Conservation (phyloP, 2,888 invertebrate genomes). For the Pemphredon lugubris region DNA sequence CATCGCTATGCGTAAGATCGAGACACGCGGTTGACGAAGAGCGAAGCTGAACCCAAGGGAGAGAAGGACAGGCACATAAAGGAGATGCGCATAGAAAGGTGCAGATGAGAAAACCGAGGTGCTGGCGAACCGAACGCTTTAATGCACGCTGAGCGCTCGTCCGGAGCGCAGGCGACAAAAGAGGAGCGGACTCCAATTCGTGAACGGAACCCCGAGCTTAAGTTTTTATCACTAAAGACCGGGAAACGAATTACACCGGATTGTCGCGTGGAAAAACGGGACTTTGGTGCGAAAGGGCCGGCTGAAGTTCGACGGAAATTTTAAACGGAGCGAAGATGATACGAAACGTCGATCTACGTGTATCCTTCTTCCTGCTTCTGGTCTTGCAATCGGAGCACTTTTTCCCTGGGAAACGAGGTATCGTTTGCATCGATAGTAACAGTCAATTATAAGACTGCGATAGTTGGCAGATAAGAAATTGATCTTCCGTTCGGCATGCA, state of each 20-base stretch:
- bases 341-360: constrained; percentile 24
- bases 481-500: too few species aligned
- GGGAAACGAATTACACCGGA: too few species aligned
- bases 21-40: constrained; percentile 11
- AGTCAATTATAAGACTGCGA: too few species aligned
- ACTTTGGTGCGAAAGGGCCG: not conserved
- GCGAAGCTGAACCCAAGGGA: constrained; percentile 10
- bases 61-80: constrained; percentile 35
- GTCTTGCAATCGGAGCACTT: constrained; percentile 44
- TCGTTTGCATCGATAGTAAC: not conserved
- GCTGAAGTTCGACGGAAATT: constrained; percentile 1
- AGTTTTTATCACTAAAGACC: not conserved
- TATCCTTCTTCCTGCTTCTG: constrained; percentile 40
- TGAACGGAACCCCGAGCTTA: constrained; percentile 7
- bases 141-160: constrained; percentile 64
- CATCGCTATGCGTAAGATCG: constrained; percentile 2
- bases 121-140: constrained; percentile 56
- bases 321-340: constrained; percentile 44
- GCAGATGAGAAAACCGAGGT: constrained; percentile 61
- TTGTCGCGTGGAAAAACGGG: not conserved
- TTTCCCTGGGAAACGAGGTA: constrained; percentile 34
- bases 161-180: constrained; percentile 39
- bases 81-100: constrained; percentile 62
- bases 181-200: constrained; percentile 1
- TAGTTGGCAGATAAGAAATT: too few species aligned